Conservation (phyloP, 2,113 vertebrate species). For the Amphilophus citrinellus region DNA sequence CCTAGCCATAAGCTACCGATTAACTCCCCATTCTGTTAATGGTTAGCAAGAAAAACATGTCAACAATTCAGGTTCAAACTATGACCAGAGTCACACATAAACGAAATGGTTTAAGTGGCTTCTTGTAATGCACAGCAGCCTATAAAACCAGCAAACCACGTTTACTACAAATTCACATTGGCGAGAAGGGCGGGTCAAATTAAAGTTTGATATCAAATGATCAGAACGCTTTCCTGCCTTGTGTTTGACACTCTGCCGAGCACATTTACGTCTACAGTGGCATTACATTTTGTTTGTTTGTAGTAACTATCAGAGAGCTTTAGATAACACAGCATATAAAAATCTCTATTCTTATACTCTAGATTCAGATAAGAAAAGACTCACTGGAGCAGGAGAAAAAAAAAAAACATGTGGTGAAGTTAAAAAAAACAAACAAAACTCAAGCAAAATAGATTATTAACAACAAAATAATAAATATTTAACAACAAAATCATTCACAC, state of each 20-base stretch:
- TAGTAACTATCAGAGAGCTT: not conserved
- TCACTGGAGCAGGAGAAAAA: not conserved
- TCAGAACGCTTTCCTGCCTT: not conserved
- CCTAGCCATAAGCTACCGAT: conserved; percentile 50
- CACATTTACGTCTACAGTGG: not conserved
- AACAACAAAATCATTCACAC: not conserved
- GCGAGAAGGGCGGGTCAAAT: not conserved
- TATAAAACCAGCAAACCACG: conserved; percentile 22
- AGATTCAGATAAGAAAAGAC: not conserved
- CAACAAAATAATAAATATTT: not conserved
- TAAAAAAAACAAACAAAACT: not conserved
- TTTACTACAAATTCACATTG: conserved; percentile 13
- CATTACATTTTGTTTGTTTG: not conserved
- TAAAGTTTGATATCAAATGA: not conserved
- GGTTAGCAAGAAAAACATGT: conserved; percentile 64
- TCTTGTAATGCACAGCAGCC: conserved; percentile 13
- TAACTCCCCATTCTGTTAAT: conserved; percentile 70
- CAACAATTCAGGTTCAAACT: conserved; percentile 69
- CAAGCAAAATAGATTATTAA: not conserved
- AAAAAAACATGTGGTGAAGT: not conserved
- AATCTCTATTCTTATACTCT: not conserved
- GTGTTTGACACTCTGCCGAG: not conserved
- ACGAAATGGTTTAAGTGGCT: conserved; percentile 31
- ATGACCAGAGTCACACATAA: conserved; percentile 48
- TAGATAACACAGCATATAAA: not conserved